Conservation (phyloP, 1,140 invertebrate genomes). For the Drosophila kanapiae region DNA sequence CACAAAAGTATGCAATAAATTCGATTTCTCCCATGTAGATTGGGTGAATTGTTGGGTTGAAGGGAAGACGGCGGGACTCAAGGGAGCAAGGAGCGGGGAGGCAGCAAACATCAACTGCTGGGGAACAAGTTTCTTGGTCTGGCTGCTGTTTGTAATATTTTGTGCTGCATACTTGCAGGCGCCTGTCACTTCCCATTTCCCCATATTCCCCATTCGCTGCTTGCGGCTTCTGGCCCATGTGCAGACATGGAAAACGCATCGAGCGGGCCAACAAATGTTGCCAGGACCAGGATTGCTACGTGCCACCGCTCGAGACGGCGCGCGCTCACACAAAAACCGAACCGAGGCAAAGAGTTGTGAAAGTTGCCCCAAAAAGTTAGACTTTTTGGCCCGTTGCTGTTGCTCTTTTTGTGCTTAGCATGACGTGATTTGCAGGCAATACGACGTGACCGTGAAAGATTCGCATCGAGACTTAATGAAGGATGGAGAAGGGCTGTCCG, state of each 20-base stretch:
- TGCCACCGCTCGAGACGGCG: constrained; percentile 46
- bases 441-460: constrained; percentile 76
- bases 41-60: constrained; percentile 4
- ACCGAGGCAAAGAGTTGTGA: constrained; percentile 59
- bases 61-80: background rate
- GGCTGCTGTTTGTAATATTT: constrained; percentile 68
- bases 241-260: constrained; percentile 67
- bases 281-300: constrained; percentile 60
- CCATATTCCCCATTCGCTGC: background rate
- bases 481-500: background rate
- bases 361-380: constrained; percentile 49
- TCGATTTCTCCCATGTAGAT: constrained; percentile 55
- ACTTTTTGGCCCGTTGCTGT: constrained; percentile 25
- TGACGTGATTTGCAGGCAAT: constrained; percentile 74
- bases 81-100: background rate
- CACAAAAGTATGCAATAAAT: constrained; percentile 79
- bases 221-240: constrained; percentile 59
- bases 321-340: constrained; percentile 15
- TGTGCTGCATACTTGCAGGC: constrained; percentile 60
- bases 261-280: constrained; percentile 68
- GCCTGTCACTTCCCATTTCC: constrained; percentile 40
- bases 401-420: constrained; percentile 29
- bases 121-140: constrained; percentile 58
- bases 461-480: constrained; percentile 41
- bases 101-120: constrained; percentile 58